phyloP scores from a whole-genome alignment of 2,888 invertebrate genomes.

The Mechanitis messenoides region DNA sequence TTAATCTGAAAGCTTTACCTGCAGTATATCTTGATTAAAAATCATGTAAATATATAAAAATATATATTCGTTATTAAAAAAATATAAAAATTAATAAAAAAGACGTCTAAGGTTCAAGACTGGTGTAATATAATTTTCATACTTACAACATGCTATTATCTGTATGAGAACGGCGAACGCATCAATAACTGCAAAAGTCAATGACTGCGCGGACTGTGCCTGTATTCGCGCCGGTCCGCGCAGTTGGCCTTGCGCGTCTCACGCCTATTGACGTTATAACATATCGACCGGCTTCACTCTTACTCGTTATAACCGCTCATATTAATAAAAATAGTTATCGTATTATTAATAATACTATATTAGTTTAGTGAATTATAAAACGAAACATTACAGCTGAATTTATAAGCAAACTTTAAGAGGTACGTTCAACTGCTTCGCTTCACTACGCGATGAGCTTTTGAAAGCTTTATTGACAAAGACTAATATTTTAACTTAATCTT shows the following conservation, averaged over 20 bases:
- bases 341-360: not conserved
- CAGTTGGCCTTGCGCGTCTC: conserved; percentile 5
- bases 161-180: conserved; percentile 2
- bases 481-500: too few relatives aligned
- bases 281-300: conserved; percentile 3
- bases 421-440: not conserved
- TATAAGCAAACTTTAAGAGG: not conserved
- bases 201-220: conserved; percentile 6
- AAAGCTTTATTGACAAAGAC: conserved; percentile 13
- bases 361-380: not conserved
- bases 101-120: too few relatives aligned
- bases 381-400: too few relatives aligned
- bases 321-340: not conserved
- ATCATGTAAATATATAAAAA: too few relatives aligned
- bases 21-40: too few relatives aligned
- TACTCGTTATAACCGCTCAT: not conserved
- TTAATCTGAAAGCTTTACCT: too few relatives aligned
- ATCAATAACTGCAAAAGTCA: conserved; percentile 3
- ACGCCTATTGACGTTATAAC: not conserved
- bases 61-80: too few relatives aligned
- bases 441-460: conserved; percentile 16
- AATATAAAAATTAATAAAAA: too few relatives aligned
- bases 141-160: not conserved
- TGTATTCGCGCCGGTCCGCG: conserved; percentile 5
- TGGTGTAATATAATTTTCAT: not conserved